phyloP scores from a whole-genome alignment of 2,113 vertebrate genomes.

The Cygnus buccinator region DNA sequence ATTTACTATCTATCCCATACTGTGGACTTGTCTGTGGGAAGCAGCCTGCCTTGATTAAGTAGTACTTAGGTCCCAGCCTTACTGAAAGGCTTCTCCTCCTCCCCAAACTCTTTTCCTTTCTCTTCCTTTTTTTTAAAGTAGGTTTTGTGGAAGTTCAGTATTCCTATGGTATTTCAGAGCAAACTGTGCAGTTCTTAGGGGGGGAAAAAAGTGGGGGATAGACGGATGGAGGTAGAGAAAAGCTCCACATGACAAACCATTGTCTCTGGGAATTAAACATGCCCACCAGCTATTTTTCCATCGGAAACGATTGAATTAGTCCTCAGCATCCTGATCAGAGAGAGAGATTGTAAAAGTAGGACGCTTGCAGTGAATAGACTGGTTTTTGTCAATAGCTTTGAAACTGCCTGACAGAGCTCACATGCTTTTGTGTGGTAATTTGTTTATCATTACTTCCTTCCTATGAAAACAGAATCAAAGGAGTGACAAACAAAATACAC shows the following conservation, averaged over 20 bases:
- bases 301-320: conserved; percentile 3
- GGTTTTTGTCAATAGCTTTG: conserved; percentile 39
- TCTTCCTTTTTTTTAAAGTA: background rate
- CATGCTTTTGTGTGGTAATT: conserved; percentile 38
- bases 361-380: background rate
- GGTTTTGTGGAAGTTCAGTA: background rate
- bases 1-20: background rate
- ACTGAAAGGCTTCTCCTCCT: background rate
- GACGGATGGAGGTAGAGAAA: conserved; percentile 5
- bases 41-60: background rate
- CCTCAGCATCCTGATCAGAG: conserved; percentile 49
- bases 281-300: conserved; percentile 35
- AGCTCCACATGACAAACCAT: conserved; percentile 18
- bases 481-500: conserved; percentile 41
- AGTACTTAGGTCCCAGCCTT: background rate
- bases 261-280: conserved; percentile 10
- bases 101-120: background rate
- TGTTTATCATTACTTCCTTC: conserved; percentile 73
- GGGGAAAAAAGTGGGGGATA: background rate
- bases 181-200: background rate
- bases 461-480: conserved; percentile 43
- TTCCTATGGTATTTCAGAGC: background rate
- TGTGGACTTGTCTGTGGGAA: background rate
- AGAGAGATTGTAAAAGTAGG: conserved; percentile 23
- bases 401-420: conserved; percentile 34